Percentiles rank a stretch among this genome's conserved stretches.
phyloP scores from a whole-genome alignment of 2,797 vertebrate species.

The Lagorchestes hirsutus region DNA sequence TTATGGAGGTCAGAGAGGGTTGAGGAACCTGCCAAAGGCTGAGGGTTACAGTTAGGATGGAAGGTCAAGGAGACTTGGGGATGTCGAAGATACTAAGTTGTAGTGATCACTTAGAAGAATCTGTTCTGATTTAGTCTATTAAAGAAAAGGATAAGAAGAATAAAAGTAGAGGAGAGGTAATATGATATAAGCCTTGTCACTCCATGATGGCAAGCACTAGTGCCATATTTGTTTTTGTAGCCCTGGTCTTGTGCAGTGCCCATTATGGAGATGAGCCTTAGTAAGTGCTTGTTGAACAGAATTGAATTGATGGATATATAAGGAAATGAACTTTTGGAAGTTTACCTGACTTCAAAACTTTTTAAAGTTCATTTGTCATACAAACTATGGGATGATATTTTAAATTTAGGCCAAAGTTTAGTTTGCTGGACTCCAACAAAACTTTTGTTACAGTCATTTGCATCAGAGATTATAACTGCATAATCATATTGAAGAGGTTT shows the following conservation, averaged over 20 bases:
- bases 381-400: neutral
- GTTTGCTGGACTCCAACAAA: neutral
- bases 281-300: neutral
- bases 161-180: neutral
- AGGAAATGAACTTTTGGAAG: neutral
- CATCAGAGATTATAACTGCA: neutral
- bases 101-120: neutral
- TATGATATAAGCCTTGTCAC: neutral
- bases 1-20: slow-evolving; percentile 53
- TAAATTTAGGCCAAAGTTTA: neutral
- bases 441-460: neutral
- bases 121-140: neutral
- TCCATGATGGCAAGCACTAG: neutral
- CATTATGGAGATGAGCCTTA: neutral
- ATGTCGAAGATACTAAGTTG: neutral
- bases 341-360: neutral
- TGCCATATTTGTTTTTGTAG: neutral
- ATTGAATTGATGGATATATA: neutral
- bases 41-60: rapidly evolving
- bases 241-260: neutral
- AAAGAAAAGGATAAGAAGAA: slow-evolving; percentile 16
- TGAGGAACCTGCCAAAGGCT: slow-evolving; percentile 40
- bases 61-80: slow-evolving; percentile 2
- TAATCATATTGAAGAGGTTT: neutral
- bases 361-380: neutral